Conservation (phyloP, 2,888 invertebrate species). For the Diplolepis rosae region DNA sequence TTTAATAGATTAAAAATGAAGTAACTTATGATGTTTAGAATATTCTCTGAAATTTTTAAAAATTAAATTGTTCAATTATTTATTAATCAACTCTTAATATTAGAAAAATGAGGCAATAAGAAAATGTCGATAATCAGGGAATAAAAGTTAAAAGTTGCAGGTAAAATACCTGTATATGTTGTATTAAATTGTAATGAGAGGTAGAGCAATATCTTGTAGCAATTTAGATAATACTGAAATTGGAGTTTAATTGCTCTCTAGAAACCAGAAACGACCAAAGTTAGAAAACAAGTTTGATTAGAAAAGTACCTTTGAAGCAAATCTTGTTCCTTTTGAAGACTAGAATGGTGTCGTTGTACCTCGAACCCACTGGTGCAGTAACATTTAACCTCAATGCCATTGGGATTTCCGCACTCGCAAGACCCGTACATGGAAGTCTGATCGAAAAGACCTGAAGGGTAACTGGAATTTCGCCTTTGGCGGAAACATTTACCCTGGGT, state of each 20-base stretch:
- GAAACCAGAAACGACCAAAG: background rate
- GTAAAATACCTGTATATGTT: too few relatives aligned
- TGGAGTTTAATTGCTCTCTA: background rate
- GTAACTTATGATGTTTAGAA: too few relatives aligned
- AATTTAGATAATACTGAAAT: background rate
- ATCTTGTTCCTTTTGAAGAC: slow-evolving; percentile 91
- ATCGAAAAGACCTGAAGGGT: slow-evolving; percentile 85
- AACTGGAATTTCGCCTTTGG: slow-evolving; percentile 85
- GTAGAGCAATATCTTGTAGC: too few relatives aligned
- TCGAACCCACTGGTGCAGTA: slow-evolving; percentile 80
- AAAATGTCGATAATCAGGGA: too few relatives aligned
- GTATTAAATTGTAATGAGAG: too few relatives aligned
- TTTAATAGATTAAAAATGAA: too few relatives aligned
- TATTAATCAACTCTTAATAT: too few relatives aligned
- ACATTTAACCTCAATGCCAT: slow-evolving; percentile 89
- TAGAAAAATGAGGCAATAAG: too few relatives aligned
- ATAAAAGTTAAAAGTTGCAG: too few relatives aligned
- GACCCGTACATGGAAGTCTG: slow-evolving; percentile 88
- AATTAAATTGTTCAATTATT: too few relatives aligned
- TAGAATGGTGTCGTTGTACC: slow-evolving; percentile 82
- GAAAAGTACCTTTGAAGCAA: slow-evolving; percentile 83
- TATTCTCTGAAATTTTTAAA: too few relatives aligned
- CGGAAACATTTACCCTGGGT: slow-evolving; percentile 89
- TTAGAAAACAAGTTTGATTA: background rate
- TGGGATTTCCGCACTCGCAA: slow-evolving; percentile 86